These are phyloP conservation scores for Callocephalon fimbriatum DNA, from an alignment of 2,113 vertebrate species.

Conservation along the genomic window DNA sequence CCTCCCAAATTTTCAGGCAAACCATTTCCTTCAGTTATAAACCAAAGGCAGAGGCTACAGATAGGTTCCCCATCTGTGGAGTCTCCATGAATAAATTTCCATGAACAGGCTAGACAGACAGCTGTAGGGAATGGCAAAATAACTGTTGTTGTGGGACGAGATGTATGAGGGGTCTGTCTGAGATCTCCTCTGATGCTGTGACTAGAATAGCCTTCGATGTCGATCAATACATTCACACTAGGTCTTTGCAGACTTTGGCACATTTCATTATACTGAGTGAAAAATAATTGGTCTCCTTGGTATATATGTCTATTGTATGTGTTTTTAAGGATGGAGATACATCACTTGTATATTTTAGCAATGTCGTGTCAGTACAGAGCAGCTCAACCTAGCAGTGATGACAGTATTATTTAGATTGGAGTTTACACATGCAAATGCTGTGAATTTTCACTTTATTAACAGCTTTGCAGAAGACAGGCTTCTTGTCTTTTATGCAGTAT, in stretches of 20 bases:
- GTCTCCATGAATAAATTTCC: background rate
- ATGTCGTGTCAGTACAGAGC: background rate
- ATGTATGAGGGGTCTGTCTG: background rate
- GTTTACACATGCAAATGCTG: background rate
- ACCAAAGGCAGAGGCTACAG: background rate
- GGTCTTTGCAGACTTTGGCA: background rate
- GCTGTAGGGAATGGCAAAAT: background rate
- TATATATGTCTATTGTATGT: background rate
- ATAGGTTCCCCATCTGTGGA: background rate
- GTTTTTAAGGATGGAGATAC: background rate
- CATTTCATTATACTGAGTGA: background rate
- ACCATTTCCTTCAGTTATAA: background rate
- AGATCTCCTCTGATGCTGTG: background rate
- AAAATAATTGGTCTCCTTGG: slow-evolving; percentile 5
- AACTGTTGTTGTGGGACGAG: background rate
- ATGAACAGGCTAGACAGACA: background rate
- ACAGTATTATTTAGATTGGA: background rate
- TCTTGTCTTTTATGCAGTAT: background rate
- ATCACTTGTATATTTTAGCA: background rate
- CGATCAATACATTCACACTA: background rate
- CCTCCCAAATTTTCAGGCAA: background rate
- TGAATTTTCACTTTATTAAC: background rate
- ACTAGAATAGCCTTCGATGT: background rate
- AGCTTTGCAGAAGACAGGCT: background rate
- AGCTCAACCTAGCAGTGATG: background rate